A percentile compares a stretch with the other conserved stretches of the same genome.
Conservation (phyloP, 2,113 vertebrate species). For the Xiphophorus maculatus region DNA sequence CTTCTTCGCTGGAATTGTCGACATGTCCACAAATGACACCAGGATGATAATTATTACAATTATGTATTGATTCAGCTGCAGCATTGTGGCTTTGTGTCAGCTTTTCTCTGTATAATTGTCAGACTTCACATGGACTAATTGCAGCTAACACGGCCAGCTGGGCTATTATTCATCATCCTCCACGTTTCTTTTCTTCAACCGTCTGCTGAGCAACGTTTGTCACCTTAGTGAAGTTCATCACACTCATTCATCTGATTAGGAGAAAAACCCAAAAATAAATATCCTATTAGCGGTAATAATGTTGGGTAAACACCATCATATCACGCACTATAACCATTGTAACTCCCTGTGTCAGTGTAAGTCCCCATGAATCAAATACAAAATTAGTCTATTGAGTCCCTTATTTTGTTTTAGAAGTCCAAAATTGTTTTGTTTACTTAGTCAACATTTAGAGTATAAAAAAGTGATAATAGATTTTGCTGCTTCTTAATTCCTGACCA, state of each 20-base stretch:
- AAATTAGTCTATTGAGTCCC: not conserved
- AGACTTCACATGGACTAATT: constrained; percentile 82
- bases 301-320: constrained; percentile 60
- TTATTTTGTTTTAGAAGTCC: not conserved
- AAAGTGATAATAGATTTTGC: not conserved
- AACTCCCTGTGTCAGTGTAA: not conserved
- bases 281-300: constrained; percentile 48
- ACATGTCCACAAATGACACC: constrained; percentile 69
- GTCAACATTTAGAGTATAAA: not conserved
- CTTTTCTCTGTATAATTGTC: constrained; percentile 78
- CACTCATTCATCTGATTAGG: constrained; percentile 53
- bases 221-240: constrained; percentile 63
- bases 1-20: constrained; percentile 67
- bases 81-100: constrained; percentile 69
- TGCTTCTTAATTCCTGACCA: not conserved
- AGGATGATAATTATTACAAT: constrained; percentile 81
- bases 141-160: constrained; percentile 75
- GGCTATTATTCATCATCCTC: constrained; percentile 77
- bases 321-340: not conserved
- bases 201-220: constrained; percentile 56
- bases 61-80: constrained; percentile 79
- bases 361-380: not conserved
- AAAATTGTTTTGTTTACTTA: not conserved
- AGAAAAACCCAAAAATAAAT: constrained; percentile 60
- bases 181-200: constrained; percentile 65